These are phyloP conservation scores for Trichoplusia ni DNA, from an alignment of 1,140 invertebrate species.

Conservation along the genomic window DNA sequence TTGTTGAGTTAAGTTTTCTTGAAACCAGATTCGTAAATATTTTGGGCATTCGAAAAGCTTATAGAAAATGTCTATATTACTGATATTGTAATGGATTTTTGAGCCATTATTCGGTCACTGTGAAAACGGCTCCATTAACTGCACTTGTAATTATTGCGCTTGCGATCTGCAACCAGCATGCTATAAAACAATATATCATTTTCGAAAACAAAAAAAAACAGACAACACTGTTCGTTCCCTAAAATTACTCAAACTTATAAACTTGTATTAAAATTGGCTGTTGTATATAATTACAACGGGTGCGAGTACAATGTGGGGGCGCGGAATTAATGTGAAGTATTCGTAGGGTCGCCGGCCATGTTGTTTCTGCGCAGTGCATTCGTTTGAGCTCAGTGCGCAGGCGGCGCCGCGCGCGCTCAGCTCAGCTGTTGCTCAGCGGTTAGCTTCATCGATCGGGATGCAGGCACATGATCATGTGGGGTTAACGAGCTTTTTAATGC, in stretches of 20 bases:
- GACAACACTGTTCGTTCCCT: background rate
- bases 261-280: background rate
- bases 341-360: constrained; percentile 39
- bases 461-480: constrained; percentile 34
- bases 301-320: constrained; percentile 19
- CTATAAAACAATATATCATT: background rate
- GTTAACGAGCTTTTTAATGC: constrained; percentile 16
- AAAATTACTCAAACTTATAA: constrained; percentile 4
- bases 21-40: too few relatives aligned
- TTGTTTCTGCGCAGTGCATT: constrained; percentile 45
- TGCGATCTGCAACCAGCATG: background rate
- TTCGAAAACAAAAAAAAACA: background rate
- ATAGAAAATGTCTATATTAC: too few relatives aligned
- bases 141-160: too few relatives aligned
- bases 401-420: constrained; percentile 45
- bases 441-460: constrained; percentile 43
- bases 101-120: too few relatives aligned
- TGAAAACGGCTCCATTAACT: too few relatives aligned
- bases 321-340: background rate
- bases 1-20: too few relatives aligned
- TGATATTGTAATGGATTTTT: too few relatives aligned
- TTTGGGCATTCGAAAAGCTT: too few relatives aligned
- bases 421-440: constrained; percentile 37
- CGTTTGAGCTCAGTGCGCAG: constrained; percentile 57
- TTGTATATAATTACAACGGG: constrained; percentile 20